Evolutionary conservation across 2,888 invertebrate genomes (phyloP).

Genomic region (Lithophane ornitopus): DNA sequence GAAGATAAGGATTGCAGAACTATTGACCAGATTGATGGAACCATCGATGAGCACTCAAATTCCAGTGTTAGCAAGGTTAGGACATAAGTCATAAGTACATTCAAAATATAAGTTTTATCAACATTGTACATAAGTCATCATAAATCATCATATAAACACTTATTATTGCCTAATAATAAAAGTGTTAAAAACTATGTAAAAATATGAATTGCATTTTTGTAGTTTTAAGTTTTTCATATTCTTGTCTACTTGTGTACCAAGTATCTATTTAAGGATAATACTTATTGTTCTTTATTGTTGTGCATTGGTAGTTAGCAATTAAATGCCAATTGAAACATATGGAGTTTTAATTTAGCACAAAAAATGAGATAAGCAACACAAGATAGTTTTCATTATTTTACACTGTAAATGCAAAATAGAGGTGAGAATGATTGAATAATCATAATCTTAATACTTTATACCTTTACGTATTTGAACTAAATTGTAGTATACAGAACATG

Average conservation of each 20-base stretch:
- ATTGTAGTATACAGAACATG: slow-evolving; percentile 12
- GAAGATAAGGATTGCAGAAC: slow-evolving; percentile 40
- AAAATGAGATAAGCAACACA: slow-evolving; percentile 32
- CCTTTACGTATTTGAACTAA: slow-evolving; percentile 47
- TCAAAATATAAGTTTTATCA: slow-evolving; percentile 33
- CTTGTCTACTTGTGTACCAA: slow-evolving; percentile 50
- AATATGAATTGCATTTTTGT: slow-evolving; percentile 38
- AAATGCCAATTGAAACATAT: slow-evolving; percentile 60
- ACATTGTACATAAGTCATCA: slow-evolving; percentile 36
- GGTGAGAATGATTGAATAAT: neutral
- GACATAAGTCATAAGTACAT: slow-evolving; percentile 66
- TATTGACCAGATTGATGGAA: slow-evolving; percentile 62
- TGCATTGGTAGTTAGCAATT: slow-evolving; percentile 54
- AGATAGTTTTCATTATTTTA: slow-evolving; percentile 52
- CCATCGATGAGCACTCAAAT: slow-evolving; percentile 72
- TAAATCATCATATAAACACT: slow-evolving; percentile 36
- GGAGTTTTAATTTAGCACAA: slow-evolving; percentile 66
- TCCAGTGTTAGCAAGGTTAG: slow-evolving; percentile 85
- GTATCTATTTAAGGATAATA: slow-evolving; percentile 41
- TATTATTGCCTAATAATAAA: slow-evolving; percentile 12
- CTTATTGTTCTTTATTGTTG: slow-evolving; percentile 40
- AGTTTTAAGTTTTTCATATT: slow-evolving; percentile 39
- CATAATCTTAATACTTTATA: neutral
- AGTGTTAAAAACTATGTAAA: slow-evolving; percentile 38
- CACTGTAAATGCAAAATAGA: slow-evolving; percentile 35